These are phyloP conservation scores for Pararge aegeria DNA, from an alignment of 1,140 invertebrate species.

Conservation along the genomic window DNA sequence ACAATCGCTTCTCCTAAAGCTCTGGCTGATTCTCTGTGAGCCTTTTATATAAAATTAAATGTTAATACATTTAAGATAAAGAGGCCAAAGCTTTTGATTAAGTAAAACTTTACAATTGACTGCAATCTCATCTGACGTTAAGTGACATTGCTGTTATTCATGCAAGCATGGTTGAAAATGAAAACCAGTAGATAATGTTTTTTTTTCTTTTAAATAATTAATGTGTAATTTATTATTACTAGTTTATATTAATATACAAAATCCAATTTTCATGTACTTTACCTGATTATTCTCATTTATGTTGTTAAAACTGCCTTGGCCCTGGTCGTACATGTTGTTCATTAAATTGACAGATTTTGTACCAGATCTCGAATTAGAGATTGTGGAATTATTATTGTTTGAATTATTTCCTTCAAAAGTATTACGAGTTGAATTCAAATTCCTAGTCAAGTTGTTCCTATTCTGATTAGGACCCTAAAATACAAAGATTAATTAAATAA, in stretches of 20 bases:
- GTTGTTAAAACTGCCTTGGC: slow-evolving; percentile 64
- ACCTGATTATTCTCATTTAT: slow-evolving; percentile 68
- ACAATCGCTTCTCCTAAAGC: slow-evolving; percentile 70
- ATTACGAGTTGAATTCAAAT: slow-evolving; percentile 64
- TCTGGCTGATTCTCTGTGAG: slow-evolving; percentile 63
- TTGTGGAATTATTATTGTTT: slow-evolving; percentile 57
- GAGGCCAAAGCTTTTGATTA: no score
- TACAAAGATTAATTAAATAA: slow-evolving; percentile 6
- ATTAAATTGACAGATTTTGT: slow-evolving; percentile 70
- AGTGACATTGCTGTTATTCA: no score
- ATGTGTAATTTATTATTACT: no score
- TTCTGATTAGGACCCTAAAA: slow-evolving; percentile 66
- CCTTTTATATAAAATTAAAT: slow-evolving; percentile 30
- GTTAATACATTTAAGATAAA: neutral
- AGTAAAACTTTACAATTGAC: no score
- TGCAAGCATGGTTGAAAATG: no score
- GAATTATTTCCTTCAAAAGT: slow-evolving; percentile 60
- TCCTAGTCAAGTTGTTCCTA: slow-evolving; percentile 68
- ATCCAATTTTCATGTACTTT: slow-evolving; percentile 3
- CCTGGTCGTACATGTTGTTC: slow-evolving; percentile 74
- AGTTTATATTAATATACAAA: no score
- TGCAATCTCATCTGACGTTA: no score
- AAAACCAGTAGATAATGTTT: no score
- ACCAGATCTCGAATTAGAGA: slow-evolving; percentile 49
- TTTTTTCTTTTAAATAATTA: no score